phyloP scores from a whole-genome alignment of 2,797 vertebrate genomes.

The Chrysocyon brachyurus region DNA sequence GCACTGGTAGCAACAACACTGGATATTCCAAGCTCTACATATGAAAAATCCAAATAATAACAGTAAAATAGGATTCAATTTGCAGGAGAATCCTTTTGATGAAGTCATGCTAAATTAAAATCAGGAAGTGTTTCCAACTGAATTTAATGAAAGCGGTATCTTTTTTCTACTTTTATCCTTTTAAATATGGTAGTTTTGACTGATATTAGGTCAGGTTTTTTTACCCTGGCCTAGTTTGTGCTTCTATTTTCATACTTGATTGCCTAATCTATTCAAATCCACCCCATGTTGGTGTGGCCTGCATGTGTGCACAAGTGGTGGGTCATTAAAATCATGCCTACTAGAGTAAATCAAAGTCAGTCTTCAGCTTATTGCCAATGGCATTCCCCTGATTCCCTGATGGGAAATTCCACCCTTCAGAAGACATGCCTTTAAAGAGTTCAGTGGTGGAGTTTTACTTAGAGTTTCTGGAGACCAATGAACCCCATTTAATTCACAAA shows the following conservation, averaged over 20 bases:
- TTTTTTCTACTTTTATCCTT: slow-evolving; percentile 7
- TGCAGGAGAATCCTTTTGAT: background rate
- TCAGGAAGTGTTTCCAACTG: background rate
- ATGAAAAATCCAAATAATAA: background rate
- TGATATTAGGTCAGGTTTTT: background rate
- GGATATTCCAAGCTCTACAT: background rate
- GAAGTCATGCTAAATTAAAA: slow-evolving; percentile 10
- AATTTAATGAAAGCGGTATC: background rate
- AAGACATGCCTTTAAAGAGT: slow-evolving; percentile 11
- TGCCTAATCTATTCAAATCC: slow-evolving; percentile 17
- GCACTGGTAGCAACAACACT: background rate
- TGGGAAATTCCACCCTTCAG: slow-evolving; percentile 6
- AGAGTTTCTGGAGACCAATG: background rate
- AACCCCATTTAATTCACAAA: background rate
- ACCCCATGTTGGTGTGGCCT: background rate
- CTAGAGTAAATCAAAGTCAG: background rate
- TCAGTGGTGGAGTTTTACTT: background rate
- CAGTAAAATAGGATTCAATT: background rate
- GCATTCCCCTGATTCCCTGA: background rate
- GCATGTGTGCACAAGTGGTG: background rate
- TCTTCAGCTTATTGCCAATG: background rate
- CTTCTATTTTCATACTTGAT: background rate
- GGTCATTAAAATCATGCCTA: background rate
- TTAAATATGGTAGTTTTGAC: background rate
- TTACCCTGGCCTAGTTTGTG: background rate